Percentiles rank a stretch among this genome's conserved stretches.
Evolutionary conservation across 2,797 vertebrate genomes (phyloP).

Genomic region (Ispidina picta): DNA sequence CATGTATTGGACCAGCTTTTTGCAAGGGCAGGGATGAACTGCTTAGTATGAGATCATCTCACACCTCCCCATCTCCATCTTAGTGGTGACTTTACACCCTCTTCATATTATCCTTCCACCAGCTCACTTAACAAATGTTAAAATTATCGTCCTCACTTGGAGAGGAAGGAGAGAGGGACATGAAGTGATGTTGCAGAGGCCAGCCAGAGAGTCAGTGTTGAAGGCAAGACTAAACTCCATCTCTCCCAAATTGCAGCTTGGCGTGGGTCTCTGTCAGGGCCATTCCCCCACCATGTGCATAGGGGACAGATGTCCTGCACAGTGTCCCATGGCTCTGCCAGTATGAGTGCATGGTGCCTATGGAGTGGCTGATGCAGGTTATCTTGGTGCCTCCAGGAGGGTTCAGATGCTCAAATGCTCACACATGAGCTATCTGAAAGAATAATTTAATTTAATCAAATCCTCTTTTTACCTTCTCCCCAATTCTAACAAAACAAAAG

Average conservation of each 20-base stretch:
- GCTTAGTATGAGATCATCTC: background rate
- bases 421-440: background rate
- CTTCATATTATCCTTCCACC: background rate
- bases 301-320: background rate
- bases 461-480: background rate
- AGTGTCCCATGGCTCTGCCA: background rate
- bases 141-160: background rate
- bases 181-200: background rate
- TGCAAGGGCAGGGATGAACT: background rate
- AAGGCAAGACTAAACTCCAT: background rate
- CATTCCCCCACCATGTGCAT: fast-evolving
- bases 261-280: background rate
- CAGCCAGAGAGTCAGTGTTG: background rate
- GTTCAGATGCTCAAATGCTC: background rate
- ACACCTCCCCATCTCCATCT: background rate
- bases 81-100: background rate
- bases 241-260: background rate
- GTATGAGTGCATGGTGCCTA: background rate
- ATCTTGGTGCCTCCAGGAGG: background rate
- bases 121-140: background rate
- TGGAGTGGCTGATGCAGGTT: background rate
- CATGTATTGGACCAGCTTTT: background rate
- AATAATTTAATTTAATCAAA: background rate
- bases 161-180: background rate
- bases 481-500: background rate